phyloP scores from a whole-genome alignment of 23 tunicate genomes.

The Phallusia fumigata region DNA sequence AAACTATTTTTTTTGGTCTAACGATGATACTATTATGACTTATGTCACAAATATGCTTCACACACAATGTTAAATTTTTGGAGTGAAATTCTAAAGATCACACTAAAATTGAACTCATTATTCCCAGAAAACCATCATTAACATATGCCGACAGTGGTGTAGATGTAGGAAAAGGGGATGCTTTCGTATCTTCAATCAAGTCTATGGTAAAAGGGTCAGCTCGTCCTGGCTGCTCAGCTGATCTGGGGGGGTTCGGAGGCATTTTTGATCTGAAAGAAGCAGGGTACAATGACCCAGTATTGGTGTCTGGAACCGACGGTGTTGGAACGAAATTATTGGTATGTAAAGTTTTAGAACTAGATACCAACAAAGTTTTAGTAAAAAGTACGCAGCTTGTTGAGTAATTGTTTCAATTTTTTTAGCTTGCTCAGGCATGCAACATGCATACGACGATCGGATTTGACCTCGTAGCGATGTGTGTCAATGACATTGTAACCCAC shows the following conservation, averaged over 20 bases:
- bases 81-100: too few species aligned
- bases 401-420: neutral
- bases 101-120: too few species aligned
- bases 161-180: slow-evolving; percentile 43
- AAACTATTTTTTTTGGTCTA: too few species aligned
- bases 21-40: too few species aligned
- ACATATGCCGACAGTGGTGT: slow-evolving; percentile 85
- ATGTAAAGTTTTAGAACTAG: neutral
- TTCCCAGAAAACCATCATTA: slow-evolving; percentile 17
- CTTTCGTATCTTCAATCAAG: slow-evolving; percentile 32
- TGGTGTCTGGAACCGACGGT: slow-evolving; percentile 90
- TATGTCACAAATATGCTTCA: too few species aligned
- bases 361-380: neutral
- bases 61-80: too few species aligned
- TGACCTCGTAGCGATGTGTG: slow-evolving; percentile 94
- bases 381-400: neutral
- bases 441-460: slow-evolving; percentile 41
- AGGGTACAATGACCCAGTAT: slow-evolving; percentile 67
- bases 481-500: slow-evolving; percentile 75
- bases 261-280: slow-evolving; percentile 51
- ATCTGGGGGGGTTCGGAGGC: slow-evolving; percentile 86
- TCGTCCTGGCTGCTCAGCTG: slow-evolving; percentile 40
- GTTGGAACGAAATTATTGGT: slow-evolving; percentile 85
- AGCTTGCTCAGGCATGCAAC: slow-evolving; percentile 46
- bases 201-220: slow-evolving; percentile 31